Evolutionary conservation across 2,888 invertebrate genomes (phyloP).

Genomic region (Pimpla rufipes): DNA sequence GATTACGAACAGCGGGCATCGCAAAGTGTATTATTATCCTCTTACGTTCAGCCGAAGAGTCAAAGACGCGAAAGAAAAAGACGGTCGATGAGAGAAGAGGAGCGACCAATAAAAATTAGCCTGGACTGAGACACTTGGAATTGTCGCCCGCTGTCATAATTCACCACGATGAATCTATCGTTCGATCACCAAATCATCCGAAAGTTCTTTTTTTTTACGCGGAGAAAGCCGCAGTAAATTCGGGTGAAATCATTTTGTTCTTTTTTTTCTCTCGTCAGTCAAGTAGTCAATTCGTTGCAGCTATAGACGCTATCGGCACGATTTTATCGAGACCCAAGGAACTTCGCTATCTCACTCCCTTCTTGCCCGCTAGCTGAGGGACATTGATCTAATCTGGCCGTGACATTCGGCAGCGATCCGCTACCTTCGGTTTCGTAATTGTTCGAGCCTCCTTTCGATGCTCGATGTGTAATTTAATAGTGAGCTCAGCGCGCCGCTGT

Average conservation of each 20-base stretch:
- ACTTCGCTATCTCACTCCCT: neutral
- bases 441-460: neutral
- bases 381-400: conserved; percentile 60
- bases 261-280: neutral
- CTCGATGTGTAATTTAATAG: neutral
- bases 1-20: conserved; percentile 20
- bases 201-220: neutral
- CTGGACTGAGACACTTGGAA: neutral
- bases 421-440: conserved; percentile 26
- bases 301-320: neutral
- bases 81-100: neutral
- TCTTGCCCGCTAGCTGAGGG: neutral
- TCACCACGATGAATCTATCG: neutral
- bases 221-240: neutral
- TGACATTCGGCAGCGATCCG: conserved; percentile 53
- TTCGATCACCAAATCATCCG: neutral
- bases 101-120: neutral
- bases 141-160: conserved; percentile 18
- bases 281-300: neutral
- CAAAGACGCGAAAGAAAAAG: neutral
- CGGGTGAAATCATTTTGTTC: neutral
- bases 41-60: neutral
- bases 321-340: neutral
- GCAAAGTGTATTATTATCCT: conserved; percentile 43
- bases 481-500: no score